Evolutionary conservation across 2,113 vertebrate species (phyloP).

Genomic region (Egretta garzetta): DNA sequence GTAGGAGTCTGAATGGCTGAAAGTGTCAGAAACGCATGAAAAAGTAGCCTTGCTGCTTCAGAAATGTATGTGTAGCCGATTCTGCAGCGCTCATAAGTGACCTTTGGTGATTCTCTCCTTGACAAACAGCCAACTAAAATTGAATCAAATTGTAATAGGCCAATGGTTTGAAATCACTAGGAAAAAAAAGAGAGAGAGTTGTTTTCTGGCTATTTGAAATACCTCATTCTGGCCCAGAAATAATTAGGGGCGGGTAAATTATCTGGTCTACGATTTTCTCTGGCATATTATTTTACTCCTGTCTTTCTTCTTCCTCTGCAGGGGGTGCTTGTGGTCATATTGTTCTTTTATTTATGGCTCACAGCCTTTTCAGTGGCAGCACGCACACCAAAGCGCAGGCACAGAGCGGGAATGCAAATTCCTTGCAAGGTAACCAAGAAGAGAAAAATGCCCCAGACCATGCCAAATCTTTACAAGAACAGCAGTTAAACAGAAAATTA

Average conservation of each 20-base stretch:
- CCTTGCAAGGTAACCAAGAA: not conserved
- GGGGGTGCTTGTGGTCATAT: slow-evolving; percentile 51
- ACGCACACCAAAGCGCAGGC: not conserved
- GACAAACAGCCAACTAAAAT: not conserved
- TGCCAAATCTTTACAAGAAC: not conserved
- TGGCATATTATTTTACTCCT: slow-evolving; percentile 45
- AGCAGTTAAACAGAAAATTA: not conserved
- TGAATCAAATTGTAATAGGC: not conserved
- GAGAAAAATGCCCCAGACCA: not conserved
- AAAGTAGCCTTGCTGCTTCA: not conserved
- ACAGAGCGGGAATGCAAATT: not conserved
- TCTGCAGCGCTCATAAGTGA: not conserved
- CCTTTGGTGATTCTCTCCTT: not conserved
- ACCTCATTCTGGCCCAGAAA: not conserved
- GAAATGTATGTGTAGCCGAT: not conserved
- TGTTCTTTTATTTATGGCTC: slow-evolving; percentile 63
- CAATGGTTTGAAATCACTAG: not conserved
- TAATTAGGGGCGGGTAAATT: slow-evolving; percentile 16
- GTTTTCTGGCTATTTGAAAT: not conserved
- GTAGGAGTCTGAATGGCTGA: slow-evolving; percentile 26
- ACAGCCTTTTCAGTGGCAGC: slow-evolving; percentile 41
- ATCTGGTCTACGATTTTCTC: not conserved
- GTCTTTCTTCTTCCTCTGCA: slow-evolving; percentile 29
- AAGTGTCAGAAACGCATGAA: slow-evolving; percentile 10
- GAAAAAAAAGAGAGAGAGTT: not conserved